Evolutionary conservation across 2,888 invertebrate species (phyloP).

Genomic region (Ommatoiulus sabulosus): DNA sequence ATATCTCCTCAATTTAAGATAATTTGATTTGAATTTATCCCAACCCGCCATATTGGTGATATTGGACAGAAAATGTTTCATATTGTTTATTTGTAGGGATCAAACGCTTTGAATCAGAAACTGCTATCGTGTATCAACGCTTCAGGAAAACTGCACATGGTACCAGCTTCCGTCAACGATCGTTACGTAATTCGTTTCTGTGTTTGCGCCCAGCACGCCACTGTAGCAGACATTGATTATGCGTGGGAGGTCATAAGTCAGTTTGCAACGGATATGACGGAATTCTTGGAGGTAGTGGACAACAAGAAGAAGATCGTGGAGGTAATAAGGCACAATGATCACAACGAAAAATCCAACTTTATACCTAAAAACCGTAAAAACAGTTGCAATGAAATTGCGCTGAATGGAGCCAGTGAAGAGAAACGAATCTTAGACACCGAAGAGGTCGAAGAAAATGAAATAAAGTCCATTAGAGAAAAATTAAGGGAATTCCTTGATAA

Average conservation of each 20-base stretch:
- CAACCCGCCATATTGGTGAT: too few species aligned
- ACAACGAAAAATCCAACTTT: slow-evolving; percentile 4
- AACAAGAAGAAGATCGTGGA: slow-evolving; percentile 58
- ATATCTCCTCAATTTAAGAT: too few species aligned
- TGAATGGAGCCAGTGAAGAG: not conserved
- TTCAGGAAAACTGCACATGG: slow-evolving; percentile 96
- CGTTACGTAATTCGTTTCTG: slow-evolving; percentile 94
- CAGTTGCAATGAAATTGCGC: slow-evolving; percentile 21
- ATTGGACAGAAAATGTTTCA: too few species aligned
- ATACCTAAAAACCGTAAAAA: not conserved
- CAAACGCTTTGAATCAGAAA: slow-evolving; percentile 80
- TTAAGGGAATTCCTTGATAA: slow-evolving; percentile 2
- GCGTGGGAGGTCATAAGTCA: slow-evolving; percentile 70
- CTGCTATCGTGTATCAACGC: slow-evolving; percentile 92
- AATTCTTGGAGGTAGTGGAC: slow-evolving; percentile 54
- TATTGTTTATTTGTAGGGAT: slow-evolving; percentile 53
- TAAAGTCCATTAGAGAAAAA: slow-evolving; percentile 21
- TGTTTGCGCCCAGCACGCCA: slow-evolving; percentile 90
- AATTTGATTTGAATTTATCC: too few species aligned
- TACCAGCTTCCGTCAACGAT: slow-evolving; percentile 90
- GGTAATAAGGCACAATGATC: slow-evolving; percentile 53
- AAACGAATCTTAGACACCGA: not conserved
- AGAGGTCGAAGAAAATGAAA: not conserved
- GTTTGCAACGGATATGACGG: slow-evolving; percentile 68
- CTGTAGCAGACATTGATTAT: slow-evolving; percentile 77